Evolutionary conservation across 2,113 vertebrate genomes (phyloP), one percentile per base, ranked within the genome.

Genomic region (Pangasianodon gigas): DNA sequence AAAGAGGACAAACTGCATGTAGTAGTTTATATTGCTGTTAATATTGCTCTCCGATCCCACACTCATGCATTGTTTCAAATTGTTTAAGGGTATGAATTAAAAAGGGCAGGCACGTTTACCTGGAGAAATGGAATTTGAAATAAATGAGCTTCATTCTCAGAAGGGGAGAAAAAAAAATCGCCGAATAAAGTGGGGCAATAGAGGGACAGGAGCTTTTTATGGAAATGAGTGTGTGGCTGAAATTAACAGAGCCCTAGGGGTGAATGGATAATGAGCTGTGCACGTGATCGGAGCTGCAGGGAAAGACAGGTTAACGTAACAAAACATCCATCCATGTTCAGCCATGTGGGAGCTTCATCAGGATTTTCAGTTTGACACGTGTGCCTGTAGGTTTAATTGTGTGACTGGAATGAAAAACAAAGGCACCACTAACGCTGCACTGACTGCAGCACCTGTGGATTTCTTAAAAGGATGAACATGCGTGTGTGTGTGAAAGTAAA

Each of bases 1-100:
- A 87, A 87, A 90, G 86, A 92, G 88, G 87, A 83, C 92, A 88
- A 92, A 75, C 56, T 82, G 85, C 81, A 29, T 80, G 0, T 86
- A 11, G 58, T 44, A 88, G 90, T 94, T 93, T 93, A 92, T 92
- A 90, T 89, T 93, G 87, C 84, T 80, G 88, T 1, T 37, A 37
- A 37, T 37, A 37, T 37, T 37, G 37, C 37, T 37, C 91, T 93
- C 93, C 81, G 82, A 85, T 92, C 94, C 93, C 83, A 93, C 93
- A 93, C 9, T n/a, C 2, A 1, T 56, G 51, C 32, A 83, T 90
- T 90, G 75, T 82, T 90, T 41, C 91, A 85, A 92, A 92, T 93
- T 91, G 93, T 94, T 94, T 94, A 94, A 93, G 91, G 88, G 89
- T 88, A 87, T 89, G 92, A 93, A 93, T 94, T 93, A 92, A 94